Percentiles rank a stretch among this genome's conserved stretches.
Evolutionary conservation across 1,140 invertebrate genomes (phyloP).

Genomic region (Calephelis virginiensis): DNA sequence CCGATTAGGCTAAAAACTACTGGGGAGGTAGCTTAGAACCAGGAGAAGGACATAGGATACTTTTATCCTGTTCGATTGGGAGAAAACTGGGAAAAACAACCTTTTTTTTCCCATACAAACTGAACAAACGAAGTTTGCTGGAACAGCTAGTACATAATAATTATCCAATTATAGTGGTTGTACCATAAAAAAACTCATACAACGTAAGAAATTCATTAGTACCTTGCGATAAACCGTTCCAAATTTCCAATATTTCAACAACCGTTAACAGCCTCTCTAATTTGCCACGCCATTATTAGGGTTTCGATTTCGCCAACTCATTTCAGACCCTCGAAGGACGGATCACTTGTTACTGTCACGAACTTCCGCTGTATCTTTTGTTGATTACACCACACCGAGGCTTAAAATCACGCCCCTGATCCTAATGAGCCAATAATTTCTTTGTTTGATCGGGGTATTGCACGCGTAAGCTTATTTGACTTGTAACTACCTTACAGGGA

Average conservation of each 20-base stretch:
- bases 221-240: too few species aligned
- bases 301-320: constrained; percentile 12
- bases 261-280: not conserved
- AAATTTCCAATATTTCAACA: constrained; percentile 5
- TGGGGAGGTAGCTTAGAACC: too few species aligned
- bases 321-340: constrained; percentile 18
- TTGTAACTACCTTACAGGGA: not conserved
- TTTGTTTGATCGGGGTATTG: constrained; percentile 15
- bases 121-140: too few species aligned
- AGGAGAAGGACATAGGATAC: too few species aligned
- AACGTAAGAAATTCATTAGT: too few species aligned
- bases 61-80: too few species aligned
- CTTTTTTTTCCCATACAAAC: too few species aligned
- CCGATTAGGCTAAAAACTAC: too few species aligned
- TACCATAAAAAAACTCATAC: too few species aligned
- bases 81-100: too few species aligned
- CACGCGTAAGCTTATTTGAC: constrained; percentile 14
- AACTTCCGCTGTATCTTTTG: constrained; percentile 17
- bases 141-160: too few species aligned
- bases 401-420: constrained; percentile 13
- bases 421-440: constrained; percentile 22
- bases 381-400: constrained; percentile 9
- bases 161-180: too few species aligned
- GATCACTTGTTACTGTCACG: constrained; percentile 17
- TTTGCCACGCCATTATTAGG: constrained; percentile 13